Conservation (phyloP, 2,888 invertebrate species). For the Ophonus ardosiacus region DNA sequence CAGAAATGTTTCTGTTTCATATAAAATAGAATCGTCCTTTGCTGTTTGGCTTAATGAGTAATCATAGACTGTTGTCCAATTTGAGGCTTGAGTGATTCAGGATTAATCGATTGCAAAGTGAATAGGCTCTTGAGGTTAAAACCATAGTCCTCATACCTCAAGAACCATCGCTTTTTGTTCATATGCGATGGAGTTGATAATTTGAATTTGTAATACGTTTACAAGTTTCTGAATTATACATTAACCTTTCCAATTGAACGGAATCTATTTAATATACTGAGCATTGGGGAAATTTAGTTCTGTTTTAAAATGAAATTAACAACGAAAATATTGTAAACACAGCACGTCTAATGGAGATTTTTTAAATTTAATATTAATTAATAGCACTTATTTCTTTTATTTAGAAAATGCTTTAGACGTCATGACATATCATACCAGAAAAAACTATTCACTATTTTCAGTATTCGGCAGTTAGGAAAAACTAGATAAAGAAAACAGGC, state of each 20-base stretch:
- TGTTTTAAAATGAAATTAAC: background rate
- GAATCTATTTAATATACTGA: background rate
- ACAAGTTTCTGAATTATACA: background rate
- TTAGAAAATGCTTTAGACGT: too few species aligned
- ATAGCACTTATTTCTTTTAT: too few species aligned
- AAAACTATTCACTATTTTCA: too few species aligned
- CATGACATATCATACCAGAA: too few species aligned
- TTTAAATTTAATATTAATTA: too few species aligned
- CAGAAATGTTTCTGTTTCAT: too few species aligned
- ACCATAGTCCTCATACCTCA: background rate
- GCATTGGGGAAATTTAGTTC: background rate
- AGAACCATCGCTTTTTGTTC: background rate
- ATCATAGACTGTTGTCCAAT: background rate
- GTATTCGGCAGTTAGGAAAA: too few species aligned
- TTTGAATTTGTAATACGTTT: background rate
- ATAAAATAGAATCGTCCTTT: background rate
- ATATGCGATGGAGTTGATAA: background rate
- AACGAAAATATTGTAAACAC: background rate
- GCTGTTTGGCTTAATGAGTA: background rate
- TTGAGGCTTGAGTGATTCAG: background rate
- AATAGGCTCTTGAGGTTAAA: background rate
- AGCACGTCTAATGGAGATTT: background rate
- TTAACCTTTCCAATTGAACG: background rate
- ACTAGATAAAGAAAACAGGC: too few species aligned
- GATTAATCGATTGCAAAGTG: background rate